A percentile compares a stretch with the other conserved stretches of the same genome.
Evolutionary conservation across 2,113 vertebrate species (phyloP).

Genomic region (Cricetomys ansorgei): DNA sequence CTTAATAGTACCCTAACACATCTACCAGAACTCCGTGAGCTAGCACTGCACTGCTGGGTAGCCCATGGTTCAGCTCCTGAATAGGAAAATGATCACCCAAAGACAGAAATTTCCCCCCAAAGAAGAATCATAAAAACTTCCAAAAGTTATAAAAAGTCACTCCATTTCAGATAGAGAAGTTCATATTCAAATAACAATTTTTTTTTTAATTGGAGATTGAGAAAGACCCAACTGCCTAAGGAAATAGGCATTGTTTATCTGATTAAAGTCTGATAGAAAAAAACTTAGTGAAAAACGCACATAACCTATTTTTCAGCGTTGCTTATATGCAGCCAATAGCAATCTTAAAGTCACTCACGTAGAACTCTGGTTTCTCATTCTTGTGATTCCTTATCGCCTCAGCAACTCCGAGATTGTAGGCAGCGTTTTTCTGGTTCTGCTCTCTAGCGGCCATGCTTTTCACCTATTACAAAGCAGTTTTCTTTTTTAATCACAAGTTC

Average conservation of each 20-base stretch:
- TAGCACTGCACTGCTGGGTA: not conserved
- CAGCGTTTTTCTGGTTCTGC: slow-evolving; percentile 85
- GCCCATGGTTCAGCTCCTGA: not conserved
- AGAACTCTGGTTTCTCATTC: slow-evolving; percentile 74
- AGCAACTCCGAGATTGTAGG: slow-evolving; percentile 86
- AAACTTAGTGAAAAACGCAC: not conserved
- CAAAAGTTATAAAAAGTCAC: no score
- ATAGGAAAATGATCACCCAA: not conserved
- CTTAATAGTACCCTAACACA: not conserved
- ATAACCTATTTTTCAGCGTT: not conserved
- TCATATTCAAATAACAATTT: not conserved
- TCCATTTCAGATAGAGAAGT: not conserved
- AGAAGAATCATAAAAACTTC: not conserved
- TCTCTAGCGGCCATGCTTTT: slow-evolving; percentile 78
- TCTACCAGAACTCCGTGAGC: not conserved
- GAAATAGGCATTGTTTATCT: not conserved
- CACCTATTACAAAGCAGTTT: slow-evolving; percentile 72
- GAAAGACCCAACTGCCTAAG: not conserved
- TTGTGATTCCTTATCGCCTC: slow-evolving; percentile 82
- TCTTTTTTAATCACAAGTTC: not conserved
- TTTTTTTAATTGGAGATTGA: not conserved
- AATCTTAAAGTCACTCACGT: slow-evolving; percentile 76
- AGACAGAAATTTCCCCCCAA: not conserved
- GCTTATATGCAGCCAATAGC: not conserved
- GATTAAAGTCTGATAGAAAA: not conserved